Base-by-base conservation (phyloP, 2,888 invertebrate genomes). In the Melanostoma scalare region DNA sequence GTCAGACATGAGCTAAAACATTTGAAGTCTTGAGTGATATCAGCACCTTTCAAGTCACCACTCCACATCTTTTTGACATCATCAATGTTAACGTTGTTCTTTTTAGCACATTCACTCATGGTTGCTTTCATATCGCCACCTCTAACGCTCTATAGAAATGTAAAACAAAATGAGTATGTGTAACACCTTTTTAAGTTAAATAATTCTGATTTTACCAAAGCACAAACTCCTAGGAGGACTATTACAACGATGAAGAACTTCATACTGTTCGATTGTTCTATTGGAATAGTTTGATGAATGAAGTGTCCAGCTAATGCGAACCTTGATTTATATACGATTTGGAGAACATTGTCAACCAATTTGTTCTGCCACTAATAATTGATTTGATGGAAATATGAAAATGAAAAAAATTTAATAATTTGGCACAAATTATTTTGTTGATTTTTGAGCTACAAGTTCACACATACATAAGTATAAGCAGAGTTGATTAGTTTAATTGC, bases 1-100 rank as follows among this genome's bases (percentile, higher is more conserved):
- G n/a, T 10, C 6, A 52, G 30, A n/a, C 71, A 71, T 50, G 42
- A 52, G 20, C 9, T 9, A 35, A n/a, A 52, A 35, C 71, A 71
- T 33, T 71, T 71, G 10, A 60, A 20, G 3, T 60, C 40, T 6
- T 20, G 0, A 4, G 60, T 71, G 0, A 58, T 40, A 52, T 52
- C 35, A 8, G 60, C 58, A 2, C 50, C 33, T 4, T 36, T n/a
- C 1, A n/a, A 33, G 5, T 56, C 42, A 3, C 56, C 68, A 4
- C 6, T 44, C 5, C 36, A 9, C 55, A 48, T 55, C 44, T 30
- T 36, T 10, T 31, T 55, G 33, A 55, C 8, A 3, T 38, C 46
- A 3, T 56, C 60, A 8, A 8, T 2, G 3, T 40, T 52, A 40
- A 71, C 50, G 42, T 60, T 60, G 9, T 60, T 4, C 40, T 71